Evolutionary conservation across 2,888 invertebrate species (phyloP), one percentile per base, ranked within the genome.

Genomic region (Drosophila tanythrix): DNA sequence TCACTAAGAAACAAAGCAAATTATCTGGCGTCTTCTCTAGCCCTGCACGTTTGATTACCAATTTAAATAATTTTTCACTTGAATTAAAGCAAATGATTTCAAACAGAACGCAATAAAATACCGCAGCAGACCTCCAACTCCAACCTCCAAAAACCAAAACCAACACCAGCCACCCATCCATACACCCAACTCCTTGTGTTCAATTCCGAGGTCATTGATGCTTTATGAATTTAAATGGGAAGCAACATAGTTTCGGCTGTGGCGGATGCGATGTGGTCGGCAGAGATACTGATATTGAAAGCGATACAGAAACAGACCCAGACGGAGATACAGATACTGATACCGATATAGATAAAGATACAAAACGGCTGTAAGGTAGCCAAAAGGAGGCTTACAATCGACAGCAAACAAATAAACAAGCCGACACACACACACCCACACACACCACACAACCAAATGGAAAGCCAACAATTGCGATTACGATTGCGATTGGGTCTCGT

Each of bases 41-140:
- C 64, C 68, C 67, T 64, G 77, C 77, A 77, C 83, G 79, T 85
- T 84, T 87, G 85, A 89, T 89, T 88, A 89, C 70, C 87, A 87
- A 87, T 89, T 87, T 87, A 87, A 87, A 89, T 87, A 87, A 87
- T 87, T 84, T 87, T 89, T 87, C 89, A 89, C 88, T 87, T 87
- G 87, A 87, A 87, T 87, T 87, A 89, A 87, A 89, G 71, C 81
- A 87, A 87, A 87, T 89, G 88, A 81, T 87, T 87, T 81, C 88
- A 78, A 89, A 87, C 74, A 81, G 85, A 74, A 75, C 69, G 71
- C 72, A 71, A 74, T 71, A 68, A 76, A 73, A 57, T 56, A 60
- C 57, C 62, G n/a, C 58, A 46, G 21, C 56, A 29, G 27, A 36
- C 29, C 38, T 43, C 21, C 60, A 40, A 11, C 63, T 40, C 57